Conservation (phyloP, 2,113 vertebrate species). For the Butorides virescens region DNA sequence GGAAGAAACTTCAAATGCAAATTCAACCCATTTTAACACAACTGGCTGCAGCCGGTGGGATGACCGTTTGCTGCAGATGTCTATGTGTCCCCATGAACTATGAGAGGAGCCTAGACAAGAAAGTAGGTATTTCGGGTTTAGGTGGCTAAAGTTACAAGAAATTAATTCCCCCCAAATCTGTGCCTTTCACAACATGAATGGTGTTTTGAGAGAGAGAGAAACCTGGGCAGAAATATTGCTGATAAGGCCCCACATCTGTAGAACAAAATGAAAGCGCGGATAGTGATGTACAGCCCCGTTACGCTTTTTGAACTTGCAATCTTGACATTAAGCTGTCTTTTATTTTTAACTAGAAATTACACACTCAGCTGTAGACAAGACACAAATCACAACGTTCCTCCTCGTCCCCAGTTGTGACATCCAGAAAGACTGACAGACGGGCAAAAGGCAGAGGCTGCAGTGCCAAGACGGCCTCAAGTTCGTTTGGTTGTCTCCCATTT, state of each 20-base stretch:
- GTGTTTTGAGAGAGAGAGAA: neutral
- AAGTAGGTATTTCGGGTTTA: neutral
- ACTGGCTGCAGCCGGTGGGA: neutral
- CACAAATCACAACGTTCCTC: neutral
- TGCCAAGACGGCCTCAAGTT: neutral
- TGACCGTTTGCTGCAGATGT: neutral
- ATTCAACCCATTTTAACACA: neutral
- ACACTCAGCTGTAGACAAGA: neutral
- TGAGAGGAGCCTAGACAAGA: neutral
- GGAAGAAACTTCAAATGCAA: neutral
- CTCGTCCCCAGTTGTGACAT: neutral
- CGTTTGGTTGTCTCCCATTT: neutral
- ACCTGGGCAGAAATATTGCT: neutral
- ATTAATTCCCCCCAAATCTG: neutral
- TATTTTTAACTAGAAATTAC: neutral
- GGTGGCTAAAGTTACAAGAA: neutral
- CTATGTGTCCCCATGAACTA: accelerated
- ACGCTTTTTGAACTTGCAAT: neutral
- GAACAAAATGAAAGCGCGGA: neutral
- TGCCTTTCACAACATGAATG: neutral
- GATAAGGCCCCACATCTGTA: neutral
- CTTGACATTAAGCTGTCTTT: neutral
- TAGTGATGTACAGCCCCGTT: neutral
- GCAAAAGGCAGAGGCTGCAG: neutral
- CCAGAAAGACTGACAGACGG: neutral